Conservation (phyloP, 2,888 invertebrate genomes). For the Acronicta alni region DNA sequence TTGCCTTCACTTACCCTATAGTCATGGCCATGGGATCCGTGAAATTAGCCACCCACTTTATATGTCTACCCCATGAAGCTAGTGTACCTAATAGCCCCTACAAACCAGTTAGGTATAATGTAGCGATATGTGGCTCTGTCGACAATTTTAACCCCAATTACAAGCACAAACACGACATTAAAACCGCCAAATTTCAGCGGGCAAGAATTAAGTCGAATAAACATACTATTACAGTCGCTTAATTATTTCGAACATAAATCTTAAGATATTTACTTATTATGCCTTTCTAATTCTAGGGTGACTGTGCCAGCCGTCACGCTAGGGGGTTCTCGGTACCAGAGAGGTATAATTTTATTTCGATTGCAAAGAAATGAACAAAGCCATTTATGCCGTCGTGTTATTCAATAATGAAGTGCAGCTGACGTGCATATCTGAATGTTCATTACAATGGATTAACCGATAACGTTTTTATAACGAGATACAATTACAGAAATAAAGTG, state of each 20-base stretch:
- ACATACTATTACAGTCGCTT: conserved; percentile 67
- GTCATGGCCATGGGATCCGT: too few relatives aligned
- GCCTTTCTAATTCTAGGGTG: conserved; percentile 79
- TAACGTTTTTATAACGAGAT: conserved; percentile 33
- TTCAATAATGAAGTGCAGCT: conserved; percentile 43
- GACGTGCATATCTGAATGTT: conserved; percentile 20
- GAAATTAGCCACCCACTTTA: too few relatives aligned
- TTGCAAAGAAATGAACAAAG: conserved; percentile 66
- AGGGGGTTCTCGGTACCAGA: conserved; percentile 53
- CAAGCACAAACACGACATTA: conserved; percentile 48
- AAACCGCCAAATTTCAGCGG: conserved; percentile 42
- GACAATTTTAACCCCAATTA: conserved; percentile 50
- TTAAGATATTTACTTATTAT: conserved; percentile 80
- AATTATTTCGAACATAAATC: conserved; percentile 83
- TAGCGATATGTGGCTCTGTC: conserved; percentile 27
- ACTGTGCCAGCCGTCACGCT: conserved; percentile 75
- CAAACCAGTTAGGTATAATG: conserved; percentile 33
- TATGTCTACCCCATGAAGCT: conserved; percentile 1
- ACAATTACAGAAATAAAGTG: conserved; percentile 18
- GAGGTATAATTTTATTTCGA: conserved; percentile 67
- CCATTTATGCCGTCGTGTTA: conserved; percentile 44
- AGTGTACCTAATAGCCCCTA: conserved; percentile 22
- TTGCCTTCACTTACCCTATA: too few relatives aligned
- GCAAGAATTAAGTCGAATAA: conserved; percentile 64
- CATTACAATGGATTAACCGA: conserved; percentile 13